Percentiles rank a stretch among this genome's conserved stretches.
These are phyloP conservation scores for Serranochromis macrocephalus DNA, from an alignment of 2,113 vertebrate genomes.

Conservation along the genomic window DNA sequence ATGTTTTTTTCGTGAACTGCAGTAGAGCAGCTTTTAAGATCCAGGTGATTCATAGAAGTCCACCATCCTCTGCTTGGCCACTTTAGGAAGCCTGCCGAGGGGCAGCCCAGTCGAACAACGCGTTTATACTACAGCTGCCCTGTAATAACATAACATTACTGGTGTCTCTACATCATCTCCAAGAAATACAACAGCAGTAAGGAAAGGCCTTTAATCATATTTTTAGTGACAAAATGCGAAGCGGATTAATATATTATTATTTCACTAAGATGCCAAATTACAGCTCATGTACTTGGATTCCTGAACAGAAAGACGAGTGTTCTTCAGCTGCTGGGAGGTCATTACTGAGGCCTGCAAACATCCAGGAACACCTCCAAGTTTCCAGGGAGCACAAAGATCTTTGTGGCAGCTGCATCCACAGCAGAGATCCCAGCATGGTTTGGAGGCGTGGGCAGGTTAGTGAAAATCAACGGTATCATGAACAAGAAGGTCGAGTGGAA, in stretches of 20 bases:
- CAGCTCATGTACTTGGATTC: not conserved
- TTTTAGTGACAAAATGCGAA: not conserved
- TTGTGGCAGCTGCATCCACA: not conserved
- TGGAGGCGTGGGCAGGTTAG: not conserved
- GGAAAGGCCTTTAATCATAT: not conserved
- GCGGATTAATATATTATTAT: not conserved
- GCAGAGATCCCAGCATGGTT: not conserved
- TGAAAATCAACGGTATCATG: not conserved
- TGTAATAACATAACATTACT: not conserved
- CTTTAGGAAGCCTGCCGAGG: not conserved
- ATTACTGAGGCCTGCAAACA: not conserved
- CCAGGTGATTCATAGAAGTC: not conserved
- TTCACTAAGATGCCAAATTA: not conserved
- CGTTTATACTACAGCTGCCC: not conserved
- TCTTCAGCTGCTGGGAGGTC: not conserved
- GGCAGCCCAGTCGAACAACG: accelerated
- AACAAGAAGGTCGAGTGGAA: not conserved
- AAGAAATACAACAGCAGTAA: accelerated
- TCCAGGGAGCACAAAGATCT: not conserved
- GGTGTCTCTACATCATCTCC: not conserved
- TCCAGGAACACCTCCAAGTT: not conserved
- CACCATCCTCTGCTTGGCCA: not conserved
- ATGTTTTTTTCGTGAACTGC: not conserved
- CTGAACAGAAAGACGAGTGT: not conserved
- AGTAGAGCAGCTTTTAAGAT: not conserved